Percentiles rank a stretch among this genome's conserved stretches.
phyloP scores from a whole-genome alignment of 2,888 invertebrate genomes.

The Spodoptera picta region DNA sequence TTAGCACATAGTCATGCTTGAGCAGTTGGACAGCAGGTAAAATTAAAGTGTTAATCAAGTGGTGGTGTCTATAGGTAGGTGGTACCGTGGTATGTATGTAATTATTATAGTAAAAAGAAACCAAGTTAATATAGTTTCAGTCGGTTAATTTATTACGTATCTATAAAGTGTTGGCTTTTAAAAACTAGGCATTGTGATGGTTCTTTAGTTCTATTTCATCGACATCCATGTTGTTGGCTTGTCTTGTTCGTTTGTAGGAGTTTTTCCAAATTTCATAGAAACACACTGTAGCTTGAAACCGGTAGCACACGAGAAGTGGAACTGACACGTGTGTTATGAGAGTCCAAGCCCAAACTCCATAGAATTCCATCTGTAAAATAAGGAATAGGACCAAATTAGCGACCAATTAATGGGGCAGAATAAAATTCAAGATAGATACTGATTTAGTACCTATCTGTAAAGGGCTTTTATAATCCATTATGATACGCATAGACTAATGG shows the following conservation, averaged over 20 bases:
- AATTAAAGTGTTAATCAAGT: too few species aligned
- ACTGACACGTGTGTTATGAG: slow-evolving; percentile 92
- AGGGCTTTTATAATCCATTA: too few species aligned
- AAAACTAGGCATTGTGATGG: slow-evolving; percentile 72
- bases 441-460: too few species aligned
- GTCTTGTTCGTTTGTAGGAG: slow-evolving; percentile 89
- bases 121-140: slow-evolving; percentile 20
- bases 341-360: slow-evolving; percentile 93
- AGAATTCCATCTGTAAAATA: slow-evolving; percentile 88
- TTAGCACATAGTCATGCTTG: too few species aligned
- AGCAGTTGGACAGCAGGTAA: too few species aligned
- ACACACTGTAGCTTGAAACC: slow-evolving; percentile 93
- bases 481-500: too few species aligned
- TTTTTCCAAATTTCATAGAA: slow-evolving; percentile 94
- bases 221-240: slow-evolving; percentile 55
- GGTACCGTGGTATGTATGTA: too few species aligned
- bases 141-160: slow-evolving; percentile 13
- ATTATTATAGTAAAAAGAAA: slow-evolving; percentile 14
- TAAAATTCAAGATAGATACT: too few species aligned
- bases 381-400: too few species aligned
- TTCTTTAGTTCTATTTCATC: slow-evolving; percentile 82
- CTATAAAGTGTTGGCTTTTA: slow-evolving; percentile 9
- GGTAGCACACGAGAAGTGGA: slow-evolving; percentile 91
- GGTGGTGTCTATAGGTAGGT: too few species aligned
- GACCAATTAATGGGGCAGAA: too few species aligned